phyloP scores from a whole-genome alignment of 2,113 vertebrate genomes.

The Percopsis transmontana region DNA sequence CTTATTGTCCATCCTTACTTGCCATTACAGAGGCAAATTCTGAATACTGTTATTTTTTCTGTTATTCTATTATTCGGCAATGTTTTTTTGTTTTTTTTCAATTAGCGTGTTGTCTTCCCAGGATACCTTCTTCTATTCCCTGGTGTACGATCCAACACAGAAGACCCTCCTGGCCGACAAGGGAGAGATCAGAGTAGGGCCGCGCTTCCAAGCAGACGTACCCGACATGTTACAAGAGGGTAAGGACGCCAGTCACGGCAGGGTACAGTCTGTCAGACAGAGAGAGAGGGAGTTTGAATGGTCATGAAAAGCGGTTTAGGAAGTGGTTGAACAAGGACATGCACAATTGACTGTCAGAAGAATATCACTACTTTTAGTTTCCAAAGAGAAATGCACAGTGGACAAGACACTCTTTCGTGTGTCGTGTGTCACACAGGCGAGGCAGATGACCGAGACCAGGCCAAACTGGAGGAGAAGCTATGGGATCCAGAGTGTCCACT shows the following conservation, averaged over 20 bases:
- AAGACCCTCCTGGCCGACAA: conserved; percentile 97
- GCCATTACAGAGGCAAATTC: background rate
- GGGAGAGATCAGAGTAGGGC: conserved; percentile 96
- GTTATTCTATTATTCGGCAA: too few species aligned
- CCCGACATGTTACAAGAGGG: conserved; percentile 95
- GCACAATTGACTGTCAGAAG: background rate
- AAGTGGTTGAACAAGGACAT: background rate
- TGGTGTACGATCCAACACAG: conserved; percentile 96
- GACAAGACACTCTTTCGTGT: too few species aligned
- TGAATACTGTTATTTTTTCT: background rate
- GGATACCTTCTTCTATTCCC: conserved; percentile 97
- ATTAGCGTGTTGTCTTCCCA: conserved; percentile 49
- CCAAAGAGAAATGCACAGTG: background rate
- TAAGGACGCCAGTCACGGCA: conserved; percentile 42
- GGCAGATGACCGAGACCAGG: conserved; percentile 92
- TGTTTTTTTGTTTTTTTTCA: background rate
- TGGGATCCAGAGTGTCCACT: conserved; percentile 97
- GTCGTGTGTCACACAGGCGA: conserved; percentile 77
- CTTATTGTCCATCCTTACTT: background rate
- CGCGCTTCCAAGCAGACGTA: conserved; percentile 95
- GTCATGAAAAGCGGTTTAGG: background rate
- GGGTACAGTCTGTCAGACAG: too few species aligned
- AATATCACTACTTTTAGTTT: background rate
- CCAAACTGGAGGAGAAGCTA: conserved; percentile 94
- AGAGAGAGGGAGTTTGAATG: background rate